Percentiles rank a stretch among this genome's conserved stretches.
phyloP scores from a whole-genome alignment of 2,888 invertebrate species.

The Orthosia incerta region DNA sequence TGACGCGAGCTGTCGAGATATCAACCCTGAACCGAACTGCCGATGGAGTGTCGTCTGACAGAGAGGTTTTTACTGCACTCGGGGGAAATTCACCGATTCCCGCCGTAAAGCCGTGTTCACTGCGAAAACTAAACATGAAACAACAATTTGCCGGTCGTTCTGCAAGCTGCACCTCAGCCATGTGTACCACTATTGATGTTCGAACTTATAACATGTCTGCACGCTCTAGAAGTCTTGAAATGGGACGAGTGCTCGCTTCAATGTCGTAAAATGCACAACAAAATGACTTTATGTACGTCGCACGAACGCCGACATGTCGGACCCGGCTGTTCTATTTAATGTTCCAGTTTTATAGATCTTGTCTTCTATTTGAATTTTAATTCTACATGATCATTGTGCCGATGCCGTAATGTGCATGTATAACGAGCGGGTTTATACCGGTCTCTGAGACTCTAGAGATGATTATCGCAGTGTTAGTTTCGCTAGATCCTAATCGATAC shows the following conservation, averaged over 20 bases:
- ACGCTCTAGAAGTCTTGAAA: constrained; percentile 64
- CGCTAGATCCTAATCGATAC: constrained; percentile 68
- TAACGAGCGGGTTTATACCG: constrained; percentile 66
- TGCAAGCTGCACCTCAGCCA: constrained; percentile 70
- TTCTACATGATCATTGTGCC: constrained; percentile 77
- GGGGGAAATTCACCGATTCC: constrained; percentile 87
- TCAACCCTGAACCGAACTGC: constrained; percentile 82
- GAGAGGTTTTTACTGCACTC: constrained; percentile 85
- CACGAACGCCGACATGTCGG: constrained; percentile 75
- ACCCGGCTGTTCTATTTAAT: constrained; percentile 78
- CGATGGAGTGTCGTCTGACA: constrained; percentile 80
- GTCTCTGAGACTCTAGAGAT: constrained; percentile 60
- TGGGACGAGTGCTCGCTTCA: constrained; percentile 67
- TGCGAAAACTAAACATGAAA: constrained; percentile 76
- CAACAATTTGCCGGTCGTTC: constrained; percentile 78
- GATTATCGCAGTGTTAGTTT: constrained; percentile 69
- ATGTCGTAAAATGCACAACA: constrained; percentile 82
- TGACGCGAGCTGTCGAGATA: constrained; percentile 75
- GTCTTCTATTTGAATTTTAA: constrained; percentile 83
- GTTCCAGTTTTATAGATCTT: constrained; percentile 79
- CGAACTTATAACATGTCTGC: constrained; percentile 65
- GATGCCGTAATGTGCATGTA: constrained; percentile 67
- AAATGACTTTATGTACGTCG: constrained; percentile 78
- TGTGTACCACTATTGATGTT: constrained; percentile 61
- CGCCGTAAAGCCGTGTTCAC: constrained; percentile 78